Conservation (phyloP, 1,140 invertebrate genomes). For the Heliconius eleuchia region DNA sequence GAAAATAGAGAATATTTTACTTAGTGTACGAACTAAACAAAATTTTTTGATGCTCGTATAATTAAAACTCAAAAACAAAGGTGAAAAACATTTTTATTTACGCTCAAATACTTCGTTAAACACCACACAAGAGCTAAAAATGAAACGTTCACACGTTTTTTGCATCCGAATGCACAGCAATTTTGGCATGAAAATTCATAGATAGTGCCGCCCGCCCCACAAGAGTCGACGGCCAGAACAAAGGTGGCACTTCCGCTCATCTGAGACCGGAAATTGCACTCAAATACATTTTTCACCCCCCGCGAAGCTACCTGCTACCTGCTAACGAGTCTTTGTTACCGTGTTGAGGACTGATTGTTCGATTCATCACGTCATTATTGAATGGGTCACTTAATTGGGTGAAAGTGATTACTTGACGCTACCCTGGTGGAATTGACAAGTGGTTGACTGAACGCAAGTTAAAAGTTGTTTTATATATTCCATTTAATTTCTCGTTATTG, state of each 20-base stretch:
- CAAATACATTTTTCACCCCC: slow-evolving; percentile 39
- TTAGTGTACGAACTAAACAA: too few relatives aligned
- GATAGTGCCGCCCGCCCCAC: slow-evolving; percentile 26
- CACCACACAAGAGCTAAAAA: slow-evolving; percentile 1
- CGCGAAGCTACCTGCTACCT: neutral
- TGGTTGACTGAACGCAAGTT: neutral
- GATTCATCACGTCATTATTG: slow-evolving; percentile 32
- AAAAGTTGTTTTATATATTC: too few relatives aligned
- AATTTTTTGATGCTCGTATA: too few relatives aligned
- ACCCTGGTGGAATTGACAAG: neutral
- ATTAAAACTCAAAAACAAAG: too few relatives aligned
- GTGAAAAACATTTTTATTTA: too few relatives aligned
- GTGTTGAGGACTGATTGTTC: slow-evolving; percentile 28
- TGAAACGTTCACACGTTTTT: slow-evolving; percentile 22
- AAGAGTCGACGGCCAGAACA: slow-evolving; percentile 33
- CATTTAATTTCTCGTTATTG: too few relatives aligned
- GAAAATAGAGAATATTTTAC: too few relatives aligned
- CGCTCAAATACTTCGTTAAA: slow-evolving; percentile 7
- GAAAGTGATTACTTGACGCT: slow-evolving; percentile 10
- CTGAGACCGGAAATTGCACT: slow-evolving; percentile 40
- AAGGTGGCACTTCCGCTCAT: slow-evolving; percentile 33
- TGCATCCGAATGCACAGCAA: slow-evolving; percentile 28
- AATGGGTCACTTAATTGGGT: slow-evolving; percentile 15
- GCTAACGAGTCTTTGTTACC: slow-evolving; percentile 30
- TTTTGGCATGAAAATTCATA: slow-evolving; percentile 38